Conservation (phyloP, 2,113 vertebrate species). For the Myrmecobius fasciatus region DNA sequence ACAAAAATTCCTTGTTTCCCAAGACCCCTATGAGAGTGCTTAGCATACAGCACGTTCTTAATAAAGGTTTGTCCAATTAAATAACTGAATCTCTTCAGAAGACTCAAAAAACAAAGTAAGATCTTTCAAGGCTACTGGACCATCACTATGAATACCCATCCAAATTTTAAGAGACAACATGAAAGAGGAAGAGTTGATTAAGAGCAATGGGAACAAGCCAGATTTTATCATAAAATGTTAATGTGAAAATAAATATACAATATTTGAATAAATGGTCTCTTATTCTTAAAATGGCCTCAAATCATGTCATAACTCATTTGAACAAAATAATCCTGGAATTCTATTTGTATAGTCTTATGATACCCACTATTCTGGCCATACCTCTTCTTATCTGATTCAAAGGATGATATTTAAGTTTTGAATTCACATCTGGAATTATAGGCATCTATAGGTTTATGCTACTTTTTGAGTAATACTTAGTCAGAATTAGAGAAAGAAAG, state of each 20-base stretch:
- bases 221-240: background rate
- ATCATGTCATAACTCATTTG: background rate
- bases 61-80: background rate
- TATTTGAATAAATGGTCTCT: background rate
- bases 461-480: background rate
- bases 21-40: background rate
- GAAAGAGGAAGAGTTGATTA: too few relatives aligned
- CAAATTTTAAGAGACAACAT: background rate
- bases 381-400: background rate
- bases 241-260: background rate
- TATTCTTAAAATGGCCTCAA: background rate
- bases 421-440: background rate
- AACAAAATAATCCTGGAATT: background rate
- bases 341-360: background rate
- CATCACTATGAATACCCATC: background rate
- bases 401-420: background rate
- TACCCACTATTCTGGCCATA: background rate
- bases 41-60: background rate
- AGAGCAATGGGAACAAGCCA: too few relatives aligned
- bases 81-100: background rate
- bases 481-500: background rate
- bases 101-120: background rate
- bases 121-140: background rate
- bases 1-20: background rate
- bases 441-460: background rate